Base-by-base conservation (phyloP, 1,140 invertebrate species). In the Belonocnema kinseyi region DNA sequence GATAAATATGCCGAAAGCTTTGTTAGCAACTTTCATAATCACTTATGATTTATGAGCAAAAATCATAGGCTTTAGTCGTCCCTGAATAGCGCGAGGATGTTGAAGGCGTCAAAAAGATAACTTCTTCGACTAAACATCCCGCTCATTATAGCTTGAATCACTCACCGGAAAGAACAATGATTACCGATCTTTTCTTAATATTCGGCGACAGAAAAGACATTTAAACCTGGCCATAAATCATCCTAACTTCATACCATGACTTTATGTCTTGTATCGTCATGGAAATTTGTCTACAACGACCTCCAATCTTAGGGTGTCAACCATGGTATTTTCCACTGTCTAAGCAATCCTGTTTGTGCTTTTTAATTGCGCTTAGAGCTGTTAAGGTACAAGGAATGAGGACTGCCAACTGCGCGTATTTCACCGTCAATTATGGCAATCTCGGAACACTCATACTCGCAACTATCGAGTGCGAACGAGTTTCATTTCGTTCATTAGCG, bases 41-140 rank as follows among this genome's bases (percentile, higher is more conserved):
- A 85, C 77, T 74, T 74, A 80, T 87, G 86, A 89, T 89, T 89
- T 86, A 88, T 82, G 85, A 80, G 81, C 83, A 82, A 82, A 84
- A 85, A 86, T 87, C 84, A 76, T 81, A 76, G 85, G 78, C 84
- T 87, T 85, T 83, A 85, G 85, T 72, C 76, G 74, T 76, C 56
- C 74, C 80, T 85, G 80, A 82, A 80, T 81, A 74, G 77, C 51
- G 40, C 74, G 50, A 73, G 50, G 54, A 77, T 78, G 40, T 71
- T 81, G 52, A 76, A 73, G 74, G 76, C 78, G 52, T 75, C 56
- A 21, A 72, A 75, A 79, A 85, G 82, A 82, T 82, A 80, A 80
- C 75, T 81, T 85, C 81, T 79, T 75, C 70, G 66, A 76, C 78
- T 85, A 85, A 85, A 85, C 82, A 83, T 46, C 40, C 40, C 7